Evolutionary conservation across 2,797 vertebrate genomes (phyloP).

Genomic region (Sarcoramphus papa): DNA sequence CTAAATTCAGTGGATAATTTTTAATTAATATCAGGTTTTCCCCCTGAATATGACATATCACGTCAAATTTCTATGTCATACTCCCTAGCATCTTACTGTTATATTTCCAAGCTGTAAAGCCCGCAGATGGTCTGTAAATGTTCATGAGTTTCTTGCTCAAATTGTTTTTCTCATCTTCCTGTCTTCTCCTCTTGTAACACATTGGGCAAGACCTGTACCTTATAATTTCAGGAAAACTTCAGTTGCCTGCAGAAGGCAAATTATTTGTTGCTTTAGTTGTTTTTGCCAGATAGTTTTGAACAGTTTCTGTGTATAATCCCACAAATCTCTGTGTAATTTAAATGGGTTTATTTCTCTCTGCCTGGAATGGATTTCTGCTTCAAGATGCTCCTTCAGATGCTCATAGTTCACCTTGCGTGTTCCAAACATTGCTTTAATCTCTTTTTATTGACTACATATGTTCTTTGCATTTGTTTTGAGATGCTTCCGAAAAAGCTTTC

Average conservation of each 20-base stretch:
- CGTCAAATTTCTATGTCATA: background rate
- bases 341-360: background rate
- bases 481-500: background rate
- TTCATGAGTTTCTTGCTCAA: background rate
- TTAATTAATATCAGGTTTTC: background rate
- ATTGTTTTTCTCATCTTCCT: background rate
- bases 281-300: background rate
- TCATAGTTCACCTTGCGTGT: background rate
- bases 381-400: conserved; percentile 4
- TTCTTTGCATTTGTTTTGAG: background rate
- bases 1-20: background rate
- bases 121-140: background rate
- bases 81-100: background rate
- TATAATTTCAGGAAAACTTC: background rate
- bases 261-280: background rate
- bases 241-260: background rate
- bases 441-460: background rate
- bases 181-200: background rate
- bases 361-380: background rate
- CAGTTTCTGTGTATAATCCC: background rate
- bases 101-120: background rate
- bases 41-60: background rate
- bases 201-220: background rate
- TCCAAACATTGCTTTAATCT: background rate
- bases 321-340: background rate